Evolutionary conservation across 2,888 invertebrate genomes (phyloP).

Genomic region (Mythimna impura): DNA sequence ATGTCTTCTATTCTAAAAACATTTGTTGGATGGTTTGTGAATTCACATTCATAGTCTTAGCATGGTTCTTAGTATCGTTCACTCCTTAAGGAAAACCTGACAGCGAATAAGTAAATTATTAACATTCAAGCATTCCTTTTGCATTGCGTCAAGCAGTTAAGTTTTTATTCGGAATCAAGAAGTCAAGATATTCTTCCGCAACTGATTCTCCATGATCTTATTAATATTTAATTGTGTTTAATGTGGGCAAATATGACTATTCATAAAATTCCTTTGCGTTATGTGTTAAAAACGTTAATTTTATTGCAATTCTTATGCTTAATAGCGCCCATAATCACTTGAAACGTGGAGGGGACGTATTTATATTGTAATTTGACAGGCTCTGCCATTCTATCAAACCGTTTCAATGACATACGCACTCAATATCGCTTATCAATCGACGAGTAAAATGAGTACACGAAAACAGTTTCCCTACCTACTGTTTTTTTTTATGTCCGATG

Average conservation of each 20-base stretch:
- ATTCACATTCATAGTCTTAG: constrained; percentile 2
- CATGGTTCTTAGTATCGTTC: constrained; percentile 4
- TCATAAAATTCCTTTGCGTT: constrained; percentile 6
- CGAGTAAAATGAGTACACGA: constrained; percentile 39
- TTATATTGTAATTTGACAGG: constrained; percentile 31
- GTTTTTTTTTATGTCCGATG: constrained; percentile 13
- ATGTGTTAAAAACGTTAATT: constrained; percentile 1
- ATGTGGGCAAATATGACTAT: constrained; percentile 32
- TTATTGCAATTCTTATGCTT: neutral
- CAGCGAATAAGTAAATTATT: constrained; percentile 42
- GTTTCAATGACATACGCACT: constrained; percentile 53
- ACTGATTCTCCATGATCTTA: constrained; percentile 28
- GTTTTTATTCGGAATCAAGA: constrained; percentile 40
- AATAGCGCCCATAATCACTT: neutral
- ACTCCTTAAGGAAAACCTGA: constrained; percentile 35
- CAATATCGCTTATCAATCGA: constrained; percentile 52
- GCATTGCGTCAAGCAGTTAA: constrained; percentile 49
- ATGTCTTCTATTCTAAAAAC: neutral
- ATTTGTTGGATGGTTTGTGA: neutral
- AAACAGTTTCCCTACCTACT: constrained; percentile 24
- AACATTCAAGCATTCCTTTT: constrained; percentile 54
- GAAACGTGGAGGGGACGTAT: constrained; percentile 2
- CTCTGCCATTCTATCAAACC: constrained; percentile 45
- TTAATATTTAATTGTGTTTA: constrained; percentile 23
- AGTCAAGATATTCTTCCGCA: constrained; percentile 29